These are phyloP conservation scores for Danionella cerebrum DNA, from an alignment of 2,113 vertebrate species.

Conservation along the genomic window DNA sequence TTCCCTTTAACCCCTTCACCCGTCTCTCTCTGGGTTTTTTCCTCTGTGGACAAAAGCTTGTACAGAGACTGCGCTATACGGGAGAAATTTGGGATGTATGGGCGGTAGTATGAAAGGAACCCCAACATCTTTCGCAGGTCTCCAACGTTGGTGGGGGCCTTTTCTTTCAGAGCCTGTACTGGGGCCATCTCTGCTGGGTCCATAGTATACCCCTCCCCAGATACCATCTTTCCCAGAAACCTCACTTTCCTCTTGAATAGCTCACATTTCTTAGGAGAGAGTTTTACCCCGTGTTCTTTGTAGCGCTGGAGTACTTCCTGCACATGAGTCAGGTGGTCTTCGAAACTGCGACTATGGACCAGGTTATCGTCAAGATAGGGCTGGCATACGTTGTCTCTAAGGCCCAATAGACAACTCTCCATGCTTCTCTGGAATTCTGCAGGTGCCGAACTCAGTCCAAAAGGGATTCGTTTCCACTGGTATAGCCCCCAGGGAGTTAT, in stretches of 20 bases:
- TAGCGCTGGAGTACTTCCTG: slow-evolving; percentile 1
- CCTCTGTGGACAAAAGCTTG: neutral
- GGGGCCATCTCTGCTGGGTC: slow-evolving; percentile 14
- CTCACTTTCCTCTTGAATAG: slow-evolving; percentile 10
- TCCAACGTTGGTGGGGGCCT: neutral
- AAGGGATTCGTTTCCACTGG: neutral
- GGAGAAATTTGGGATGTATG: slow-evolving; percentile 21
- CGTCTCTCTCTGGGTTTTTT: neutral
- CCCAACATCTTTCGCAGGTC: slow-evolving; percentile 15
- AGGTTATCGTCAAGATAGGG: neutral
- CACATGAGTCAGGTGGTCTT: slow-evolving; percentile 20
- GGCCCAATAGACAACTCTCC: slow-evolving; percentile 9
- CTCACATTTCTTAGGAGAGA: slow-evolving; percentile 37
- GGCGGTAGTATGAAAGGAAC: slow-evolving; percentile 14
- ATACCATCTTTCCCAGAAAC: slow-evolving; percentile 16
- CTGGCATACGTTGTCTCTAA: neutral
- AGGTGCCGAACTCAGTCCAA: slow-evolving; percentile 11
- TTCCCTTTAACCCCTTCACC: too few species aligned
- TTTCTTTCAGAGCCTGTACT: slow-evolving; percentile 18
- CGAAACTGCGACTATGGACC: slow-evolving; percentile 16
- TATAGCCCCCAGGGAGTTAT: slow-evolving; percentile 13
- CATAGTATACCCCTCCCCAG: slow-evolving; percentile 14
- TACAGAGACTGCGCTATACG: slow-evolving; percentile 1
- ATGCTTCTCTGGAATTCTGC: slow-evolving; percentile 24
- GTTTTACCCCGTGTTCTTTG: slow-evolving; percentile 24